Evolutionary conservation across 1,140 invertebrate genomes (phyloP).

Genomic region (Leptinotarsa defecta): DNA sequence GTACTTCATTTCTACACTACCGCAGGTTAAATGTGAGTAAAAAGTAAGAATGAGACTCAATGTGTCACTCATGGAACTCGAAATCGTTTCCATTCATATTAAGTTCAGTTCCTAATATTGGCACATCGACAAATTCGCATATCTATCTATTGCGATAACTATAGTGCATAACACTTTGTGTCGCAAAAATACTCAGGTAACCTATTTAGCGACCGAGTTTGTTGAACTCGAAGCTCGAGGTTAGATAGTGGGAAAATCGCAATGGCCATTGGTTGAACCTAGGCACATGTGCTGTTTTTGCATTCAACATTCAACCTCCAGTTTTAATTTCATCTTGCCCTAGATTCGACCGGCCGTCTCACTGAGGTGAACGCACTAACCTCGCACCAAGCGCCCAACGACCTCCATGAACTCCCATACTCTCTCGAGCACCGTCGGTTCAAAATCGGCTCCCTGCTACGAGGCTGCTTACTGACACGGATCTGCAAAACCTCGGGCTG

Average conservation of each 20-base stretch:
- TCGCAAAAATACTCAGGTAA: conserved; percentile 47
- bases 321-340: conserved; percentile 57
- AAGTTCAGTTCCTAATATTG: background rate
- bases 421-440: background rate
- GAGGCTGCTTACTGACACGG: conserved; percentile 45
- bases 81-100: no score
- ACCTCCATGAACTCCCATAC: conserved; percentile 42
- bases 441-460: conserved; percentile 18
- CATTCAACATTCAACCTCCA: conserved; percentile 51
- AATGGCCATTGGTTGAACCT: conserved; percentile 44
- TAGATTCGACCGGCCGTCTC: conserved; percentile 50
- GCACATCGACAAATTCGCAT: conserved; percentile 18
- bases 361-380: conserved; percentile 54
- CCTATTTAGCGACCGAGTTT: conserved; percentile 52
- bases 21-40: no score
- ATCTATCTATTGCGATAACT: conserved; percentile 24
- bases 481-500: conserved; percentile 37
- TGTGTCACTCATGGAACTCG: no score
- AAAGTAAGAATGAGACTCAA: no score
- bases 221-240: conserved; percentile 51
- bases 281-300: conserved; percentile 49
- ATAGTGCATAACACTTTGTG: conserved; percentile 33
- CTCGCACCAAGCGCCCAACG: conserved; percentile 40
- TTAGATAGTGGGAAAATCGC: conserved; percentile 39
- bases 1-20: no score